These are phyloP conservation scores for Phyllostomus hastatus DNA, from an alignment of 2,113 vertebrate genomes.

Conservation along the genomic window DNA sequence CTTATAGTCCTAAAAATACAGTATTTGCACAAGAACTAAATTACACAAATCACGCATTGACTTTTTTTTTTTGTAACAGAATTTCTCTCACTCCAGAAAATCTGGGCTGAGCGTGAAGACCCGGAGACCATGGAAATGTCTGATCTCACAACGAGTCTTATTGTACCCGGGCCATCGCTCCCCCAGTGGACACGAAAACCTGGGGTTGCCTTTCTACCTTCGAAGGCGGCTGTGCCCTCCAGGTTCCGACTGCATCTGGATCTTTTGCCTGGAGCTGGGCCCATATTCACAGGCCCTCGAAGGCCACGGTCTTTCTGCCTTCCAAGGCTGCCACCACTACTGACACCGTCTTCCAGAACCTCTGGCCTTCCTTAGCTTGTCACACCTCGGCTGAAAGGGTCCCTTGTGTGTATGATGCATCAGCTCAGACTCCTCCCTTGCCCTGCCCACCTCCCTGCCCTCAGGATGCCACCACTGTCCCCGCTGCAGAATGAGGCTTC, in stretches of 20 bases:
- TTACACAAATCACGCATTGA: not conserved
- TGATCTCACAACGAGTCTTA: rapidly evolving
- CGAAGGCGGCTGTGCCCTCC: not conserved
- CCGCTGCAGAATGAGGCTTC: too few relatives aligned
- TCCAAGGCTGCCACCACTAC: not conserved
- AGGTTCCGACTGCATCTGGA: not conserved
- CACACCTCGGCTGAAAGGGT: not conserved
- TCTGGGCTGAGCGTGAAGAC: not conserved
- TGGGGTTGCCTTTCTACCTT: not conserved
- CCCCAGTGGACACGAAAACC: rapidly evolving
- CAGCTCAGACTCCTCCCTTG: not conserved
- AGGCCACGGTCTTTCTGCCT: not conserved
- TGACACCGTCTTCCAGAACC: not conserved
- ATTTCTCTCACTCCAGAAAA: not conserved
- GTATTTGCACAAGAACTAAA: not conserved
- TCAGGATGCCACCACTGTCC: too few relatives aligned
- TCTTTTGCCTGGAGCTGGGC: not conserved
- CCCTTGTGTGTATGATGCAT: rapidly evolving
- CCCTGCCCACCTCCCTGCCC: not conserved
- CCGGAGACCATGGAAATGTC: not conserved
- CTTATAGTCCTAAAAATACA: too few relatives aligned
- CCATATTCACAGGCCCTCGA: rapidly evolving
- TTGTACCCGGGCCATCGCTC: rapidly evolving
- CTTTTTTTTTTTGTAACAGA: not conserved
- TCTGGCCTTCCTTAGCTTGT: not conserved